phyloP scores from a whole-genome alignment of 92 coral and sea anemone species.

The Blastomussa wellsi region DNA sequence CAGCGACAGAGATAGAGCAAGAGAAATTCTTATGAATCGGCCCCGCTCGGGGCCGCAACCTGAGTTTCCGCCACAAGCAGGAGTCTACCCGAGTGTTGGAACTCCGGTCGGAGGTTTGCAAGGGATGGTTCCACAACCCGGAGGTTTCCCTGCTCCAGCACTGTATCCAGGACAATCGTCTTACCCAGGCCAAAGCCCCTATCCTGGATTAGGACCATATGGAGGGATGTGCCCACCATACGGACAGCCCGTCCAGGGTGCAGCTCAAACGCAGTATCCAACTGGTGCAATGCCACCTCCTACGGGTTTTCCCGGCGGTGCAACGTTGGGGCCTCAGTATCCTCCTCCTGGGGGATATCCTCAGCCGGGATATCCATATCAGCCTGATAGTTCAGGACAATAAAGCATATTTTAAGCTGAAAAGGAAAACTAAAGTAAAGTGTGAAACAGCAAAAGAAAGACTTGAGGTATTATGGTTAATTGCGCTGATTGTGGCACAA shows the following conservation, averaged over 20 bases:
- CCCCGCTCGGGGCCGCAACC: constrained; percentile 8
- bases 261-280: constrained; percentile 24
- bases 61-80: constrained; percentile 31
- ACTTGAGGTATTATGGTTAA: too few species aligned
- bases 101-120: constrained; percentile 20
- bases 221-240: constrained; percentile 10
- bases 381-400: not conserved
- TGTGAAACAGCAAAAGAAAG: too few species aligned
- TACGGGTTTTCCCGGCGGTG: constrained; percentile 3
- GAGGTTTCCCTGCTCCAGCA: not conserved
- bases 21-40: constrained; percentile 34
- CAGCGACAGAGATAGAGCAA: constrained; percentile 51
- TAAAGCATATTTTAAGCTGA: not conserved
- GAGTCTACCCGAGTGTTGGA: constrained; percentile 6
- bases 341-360: constrained; percentile 4
- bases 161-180: constrained; percentile 33
- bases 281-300: constrained; percentile 25
- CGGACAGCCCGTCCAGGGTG: not conserved
- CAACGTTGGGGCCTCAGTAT: not conserved
- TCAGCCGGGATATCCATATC: not conserved
- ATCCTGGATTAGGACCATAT: constrained; percentile 12
- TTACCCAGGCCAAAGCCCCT: constrained; percentile 21
- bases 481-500: too few species aligned
- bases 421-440: too few species aligned
- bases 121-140: constrained; percentile 5